A percentile compares a stretch with the other conserved stretches of the same genome.
Conservation (phyloP, 2,113 vertebrate species). For the Marmota monax region DNA sequence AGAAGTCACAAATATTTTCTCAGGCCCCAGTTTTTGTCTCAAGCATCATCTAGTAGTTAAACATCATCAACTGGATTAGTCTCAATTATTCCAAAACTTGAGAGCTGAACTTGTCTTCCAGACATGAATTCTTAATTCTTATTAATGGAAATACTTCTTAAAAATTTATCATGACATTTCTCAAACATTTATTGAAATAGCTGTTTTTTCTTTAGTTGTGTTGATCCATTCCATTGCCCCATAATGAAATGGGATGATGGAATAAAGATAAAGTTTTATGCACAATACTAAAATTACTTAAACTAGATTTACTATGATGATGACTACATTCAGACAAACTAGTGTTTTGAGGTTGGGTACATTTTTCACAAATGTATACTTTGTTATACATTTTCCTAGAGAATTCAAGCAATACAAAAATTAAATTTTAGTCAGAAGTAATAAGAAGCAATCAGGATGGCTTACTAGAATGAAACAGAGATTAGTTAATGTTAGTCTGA, state of each 20-base stretch:
- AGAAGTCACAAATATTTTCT: neutral
- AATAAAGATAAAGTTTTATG: neutral
- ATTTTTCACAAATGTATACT: neutral
- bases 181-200: neutral
- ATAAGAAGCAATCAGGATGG: neutral
- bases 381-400: neutral
- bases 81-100: neutral
- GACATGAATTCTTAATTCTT: neutral
- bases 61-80: neutral
- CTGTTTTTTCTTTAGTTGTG: neutral
- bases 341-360: neutral
- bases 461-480: neutral
- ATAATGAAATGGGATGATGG: neutral
- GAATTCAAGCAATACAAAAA: neutral
- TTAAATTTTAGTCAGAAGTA: neutral
- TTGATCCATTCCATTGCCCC: neutral
- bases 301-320: neutral
- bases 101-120: neutral
- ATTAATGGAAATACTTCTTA: neutral
- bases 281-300: neutral
- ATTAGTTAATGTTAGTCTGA: neutral
- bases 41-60: neutral
- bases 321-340: neutral
- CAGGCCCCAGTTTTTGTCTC: neutral
- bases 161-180: neutral